These are phyloP conservation scores for Numenius arquata DNA, from an alignment of 2,113 vertebrate genomes.

Conservation along the genomic window DNA sequence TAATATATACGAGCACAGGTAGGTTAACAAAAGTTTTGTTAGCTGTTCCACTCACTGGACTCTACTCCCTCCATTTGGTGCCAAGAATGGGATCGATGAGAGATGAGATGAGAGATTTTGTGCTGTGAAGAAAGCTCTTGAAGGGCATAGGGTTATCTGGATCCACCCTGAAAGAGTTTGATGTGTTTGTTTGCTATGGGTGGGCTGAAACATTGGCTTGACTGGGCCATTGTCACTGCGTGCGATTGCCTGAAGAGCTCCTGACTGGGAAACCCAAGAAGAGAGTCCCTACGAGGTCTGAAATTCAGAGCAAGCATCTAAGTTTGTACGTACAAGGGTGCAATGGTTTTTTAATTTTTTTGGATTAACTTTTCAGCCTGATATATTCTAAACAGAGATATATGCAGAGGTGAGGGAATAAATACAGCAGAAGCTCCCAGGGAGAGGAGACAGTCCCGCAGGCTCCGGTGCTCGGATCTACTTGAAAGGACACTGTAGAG, in stretches of 20 bases:
- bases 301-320: background rate
- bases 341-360: background rate
- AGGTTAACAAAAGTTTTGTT: background rate
- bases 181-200: background rate
- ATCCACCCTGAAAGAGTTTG: background rate
- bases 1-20: background rate
- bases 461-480: too few relatives aligned
- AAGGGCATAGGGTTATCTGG: background rate
- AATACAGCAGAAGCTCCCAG: too few relatives aligned
- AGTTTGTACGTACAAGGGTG: too few relatives aligned
- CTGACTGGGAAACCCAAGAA: background rate
- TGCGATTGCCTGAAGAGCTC: background rate
- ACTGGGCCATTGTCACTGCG: too few relatives aligned
- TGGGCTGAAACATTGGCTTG: background rate
- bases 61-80: background rate
- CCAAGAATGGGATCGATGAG: background rate
- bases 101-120: background rate
- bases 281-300: background rate
- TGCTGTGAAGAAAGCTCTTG: background rate
- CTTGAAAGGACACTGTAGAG: too few relatives aligned
- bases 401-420: too few relatives aligned
- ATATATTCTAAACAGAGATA: background rate
- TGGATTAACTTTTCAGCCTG: background rate
- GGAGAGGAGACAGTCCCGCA: too few relatives aligned
- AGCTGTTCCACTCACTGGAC: background rate